Conservation (phyloP, 2,797 vertebrate genomes). For the Phoebastria nigripes region DNA sequence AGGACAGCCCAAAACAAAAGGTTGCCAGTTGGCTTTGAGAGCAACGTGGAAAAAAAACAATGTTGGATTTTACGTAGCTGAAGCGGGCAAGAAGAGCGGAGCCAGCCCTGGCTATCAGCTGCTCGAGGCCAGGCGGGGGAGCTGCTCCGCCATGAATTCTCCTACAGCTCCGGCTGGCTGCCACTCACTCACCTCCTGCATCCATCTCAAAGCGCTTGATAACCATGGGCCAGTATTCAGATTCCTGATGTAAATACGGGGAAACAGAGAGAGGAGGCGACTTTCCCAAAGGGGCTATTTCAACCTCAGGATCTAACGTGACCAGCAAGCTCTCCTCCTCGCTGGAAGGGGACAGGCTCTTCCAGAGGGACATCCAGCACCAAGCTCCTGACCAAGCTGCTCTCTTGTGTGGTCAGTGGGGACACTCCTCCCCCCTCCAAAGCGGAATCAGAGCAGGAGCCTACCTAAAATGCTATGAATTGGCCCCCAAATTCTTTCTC, state of each 20-base stretch:
- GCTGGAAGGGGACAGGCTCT: not conserved
- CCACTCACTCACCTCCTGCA: not conserved
- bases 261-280: not conserved
- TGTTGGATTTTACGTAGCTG: not conserved
- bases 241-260: accelerated
- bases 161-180: not conserved
- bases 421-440: not conserved
- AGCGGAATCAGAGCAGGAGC: accelerated
- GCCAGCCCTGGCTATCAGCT: not conserved
- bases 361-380: not conserved
- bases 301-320: accelerated
- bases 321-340: not conserved
- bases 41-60: accelerated
- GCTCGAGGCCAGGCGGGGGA: not conserved
- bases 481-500: not conserved
- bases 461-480: not conserved
- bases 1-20: not conserved
- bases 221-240: accelerated
- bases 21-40: not conserved
- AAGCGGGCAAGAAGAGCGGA: not conserved
- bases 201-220: not conserved
- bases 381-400: not conserved
- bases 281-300: not conserved
- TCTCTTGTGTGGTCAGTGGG: not conserved
- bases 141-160: slow-evolving; percentile 5